phyloP scores from a whole-genome alignment of 2,113 vertebrate genomes.

The Myiopsitta monachus region DNA sequence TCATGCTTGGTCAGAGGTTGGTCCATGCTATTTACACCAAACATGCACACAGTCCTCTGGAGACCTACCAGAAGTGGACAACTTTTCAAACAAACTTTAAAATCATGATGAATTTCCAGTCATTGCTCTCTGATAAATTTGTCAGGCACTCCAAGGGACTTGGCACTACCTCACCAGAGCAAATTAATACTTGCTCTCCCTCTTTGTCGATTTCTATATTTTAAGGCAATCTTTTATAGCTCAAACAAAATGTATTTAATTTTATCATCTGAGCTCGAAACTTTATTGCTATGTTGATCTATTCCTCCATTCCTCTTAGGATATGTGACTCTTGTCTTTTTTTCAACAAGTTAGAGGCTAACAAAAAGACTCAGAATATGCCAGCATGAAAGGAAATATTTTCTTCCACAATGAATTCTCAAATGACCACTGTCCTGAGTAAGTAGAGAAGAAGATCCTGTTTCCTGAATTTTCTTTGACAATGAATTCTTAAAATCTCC shows the following conservation, averaged over 20 bases:
- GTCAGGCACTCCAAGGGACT: neutral
- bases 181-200: neutral
- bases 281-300: neutral
- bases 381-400: neutral
- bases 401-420: neutral
- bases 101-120: neutral
- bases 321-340: neutral
- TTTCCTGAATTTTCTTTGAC: conserved; percentile 17
- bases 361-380: neutral
- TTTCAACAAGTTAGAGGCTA: neutral
- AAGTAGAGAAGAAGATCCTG: neutral
- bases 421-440: neutral
- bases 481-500: conserved; percentile 22
- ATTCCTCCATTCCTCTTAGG: neutral
- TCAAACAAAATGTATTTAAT: neutral
- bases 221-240: neutral
- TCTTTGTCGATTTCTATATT: neutral
- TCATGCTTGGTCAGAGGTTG: neutral
- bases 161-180: neutral
- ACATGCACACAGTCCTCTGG: neutral
- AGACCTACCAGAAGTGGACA: neutral
- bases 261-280: neutral
- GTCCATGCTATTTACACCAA: neutral
- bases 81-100: neutral
- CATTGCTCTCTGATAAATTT: neutral